Evolutionary conservation across 2,797 vertebrate genomes (phyloP).

Genomic region (Selene dorsalis): DNA sequence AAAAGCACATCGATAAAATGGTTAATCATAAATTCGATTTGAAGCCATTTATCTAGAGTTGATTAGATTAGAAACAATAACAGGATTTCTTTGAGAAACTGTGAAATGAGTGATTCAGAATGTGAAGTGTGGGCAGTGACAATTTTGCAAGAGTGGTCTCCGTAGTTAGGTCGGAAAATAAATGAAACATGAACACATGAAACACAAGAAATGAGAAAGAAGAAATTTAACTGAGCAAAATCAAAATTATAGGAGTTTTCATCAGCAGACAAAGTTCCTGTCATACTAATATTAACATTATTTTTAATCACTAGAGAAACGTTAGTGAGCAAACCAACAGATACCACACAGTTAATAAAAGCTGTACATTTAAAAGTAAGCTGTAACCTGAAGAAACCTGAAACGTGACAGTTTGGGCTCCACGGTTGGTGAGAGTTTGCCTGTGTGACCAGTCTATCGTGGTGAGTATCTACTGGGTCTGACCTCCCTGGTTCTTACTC

Average conservation of each 20-base stretch:
- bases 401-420: not conserved
- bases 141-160: not conserved
- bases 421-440: not conserved
- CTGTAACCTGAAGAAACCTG: no score
- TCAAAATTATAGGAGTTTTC: not conserved
- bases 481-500: conserved; percentile 83
- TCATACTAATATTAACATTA: not conserved
- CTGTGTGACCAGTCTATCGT: not conserved
- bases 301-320: not conserved
- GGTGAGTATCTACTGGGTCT: conserved; percentile 67
- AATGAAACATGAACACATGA: not conserved
- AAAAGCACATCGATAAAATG: not conserved
- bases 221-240: not conserved
- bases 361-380: not conserved
- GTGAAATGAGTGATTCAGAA: not conserved
- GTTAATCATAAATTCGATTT: not conserved
- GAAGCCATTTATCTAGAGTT: not conserved
- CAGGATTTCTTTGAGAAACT: not conserved
- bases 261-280: no score
- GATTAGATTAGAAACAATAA: not conserved
- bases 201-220: not conserved
- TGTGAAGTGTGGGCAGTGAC: not conserved
- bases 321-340: not conserved
- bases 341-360: not conserved
- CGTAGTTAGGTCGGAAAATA: not conserved